A percentile compares a stretch with the other conserved stretches of the same genome.
phyloP scores from a whole-genome alignment of 2,888 invertebrate species.

The Macrostomum cliftonense region DNA sequence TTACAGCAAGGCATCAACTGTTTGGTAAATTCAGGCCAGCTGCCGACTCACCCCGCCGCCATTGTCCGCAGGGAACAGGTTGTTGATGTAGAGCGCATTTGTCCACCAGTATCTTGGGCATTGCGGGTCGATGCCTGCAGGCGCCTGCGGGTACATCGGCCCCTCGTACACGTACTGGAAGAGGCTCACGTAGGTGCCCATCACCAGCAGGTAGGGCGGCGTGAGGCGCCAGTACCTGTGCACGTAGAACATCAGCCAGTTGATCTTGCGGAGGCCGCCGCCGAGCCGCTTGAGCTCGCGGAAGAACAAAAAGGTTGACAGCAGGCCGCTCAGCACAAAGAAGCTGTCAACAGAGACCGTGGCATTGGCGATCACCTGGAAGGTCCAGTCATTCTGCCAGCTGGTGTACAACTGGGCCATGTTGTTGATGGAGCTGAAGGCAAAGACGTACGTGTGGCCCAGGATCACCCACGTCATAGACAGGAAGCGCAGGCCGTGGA shows the following conservation, averaged over 20 bases:
- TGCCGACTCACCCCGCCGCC: background rate
- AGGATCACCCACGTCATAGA: conserved; percentile 27
- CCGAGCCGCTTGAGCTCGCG: conserved; percentile 13
- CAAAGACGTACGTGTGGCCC: conserved; percentile 19
- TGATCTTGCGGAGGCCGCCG: conserved; percentile 8
- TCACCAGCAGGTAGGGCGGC: conserved; percentile 1
- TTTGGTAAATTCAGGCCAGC: no score
- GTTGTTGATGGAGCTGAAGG: background rate
- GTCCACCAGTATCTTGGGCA: conserved; percentile 10
- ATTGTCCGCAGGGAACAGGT: conserved; percentile 1
- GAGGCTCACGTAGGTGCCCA: conserved; percentile 1
- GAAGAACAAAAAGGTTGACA: conserved; percentile 16
- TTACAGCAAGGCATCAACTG: background rate
- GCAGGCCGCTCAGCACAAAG: conserved; percentile 22
- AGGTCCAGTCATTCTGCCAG: conserved; percentile 15
- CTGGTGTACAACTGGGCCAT: background rate
- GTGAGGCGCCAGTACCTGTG: conserved; percentile 18
- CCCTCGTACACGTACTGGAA: conserved; percentile 1
- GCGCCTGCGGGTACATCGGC: background rate
- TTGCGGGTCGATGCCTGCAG: background rate
- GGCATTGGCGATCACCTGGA: conserved; percentile 24
- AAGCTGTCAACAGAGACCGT: conserved; percentile 29
- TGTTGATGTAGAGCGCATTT: conserved; percentile 12
- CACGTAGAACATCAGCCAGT: conserved; percentile 18
- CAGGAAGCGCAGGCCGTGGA: conserved; percentile 49